Base-by-base conservation (phyloP, 2,113 vertebrate genomes). In the Callocephalon fimbriatum region DNA sequence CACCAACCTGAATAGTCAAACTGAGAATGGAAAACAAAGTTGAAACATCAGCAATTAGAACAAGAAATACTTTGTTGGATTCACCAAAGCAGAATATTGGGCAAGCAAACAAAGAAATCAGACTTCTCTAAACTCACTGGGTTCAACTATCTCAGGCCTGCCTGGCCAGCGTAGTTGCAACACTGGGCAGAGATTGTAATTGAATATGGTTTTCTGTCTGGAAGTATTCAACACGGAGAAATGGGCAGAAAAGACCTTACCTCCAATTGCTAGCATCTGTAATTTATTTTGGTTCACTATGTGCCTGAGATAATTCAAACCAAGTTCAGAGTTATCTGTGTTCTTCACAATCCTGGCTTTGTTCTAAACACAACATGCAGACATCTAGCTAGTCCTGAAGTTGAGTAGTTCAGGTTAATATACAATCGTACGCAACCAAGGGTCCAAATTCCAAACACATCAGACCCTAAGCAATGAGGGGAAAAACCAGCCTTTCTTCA, bases 391-490 rank as follows among this genome's bases (percentile, higher is more conserved):
- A 66, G 79, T 35, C 53, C 67, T 48, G 75, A 86, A 76, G 62
- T 12, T 1, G 0, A 74, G 50, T 16, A 84, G 75, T 22, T 86
- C n/a, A 40, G 76, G 92, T 96, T 95, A 97, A 96, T 94, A 74
- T 58, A 90, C 74, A 95, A 83, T 90, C 85, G 47, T 13, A 38
- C 5, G 50, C 47, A 94, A 38, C 20, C 79, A 65, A 70, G 80
- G 75, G 94, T 90, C 83, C 88, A 94, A 88, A 95, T 54, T 95
- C 94, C 94, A 96, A 88, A 80, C 9, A 48, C 19, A 63, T 10
- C 75, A 83, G 75, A 90, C 32, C 44, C 68, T 11, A 54, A 89
- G 88, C 20, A 48, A 48, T 6, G 22, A 40, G 31, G 40, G 26
- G 65, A 20, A 15, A 59, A 84, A 91, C 1, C 20, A 68, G 25